These are phyloP conservation scores for Acanthochromis polyacanthus DNA, from an alignment of 2,113 vertebrate genomes.

Conservation along the genomic window DNA sequence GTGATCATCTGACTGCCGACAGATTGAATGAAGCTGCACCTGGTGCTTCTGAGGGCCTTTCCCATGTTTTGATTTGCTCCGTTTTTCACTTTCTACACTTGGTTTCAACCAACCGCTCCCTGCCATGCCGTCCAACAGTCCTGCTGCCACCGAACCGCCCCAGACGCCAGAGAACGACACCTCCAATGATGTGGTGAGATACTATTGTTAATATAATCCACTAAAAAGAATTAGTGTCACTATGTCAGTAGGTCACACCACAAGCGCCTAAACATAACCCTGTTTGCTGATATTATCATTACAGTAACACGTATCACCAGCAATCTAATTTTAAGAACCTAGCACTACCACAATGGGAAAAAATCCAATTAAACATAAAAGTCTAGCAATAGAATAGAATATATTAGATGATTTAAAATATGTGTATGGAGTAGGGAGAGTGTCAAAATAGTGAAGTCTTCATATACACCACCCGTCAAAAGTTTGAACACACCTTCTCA, in stretches of 20 bases:
- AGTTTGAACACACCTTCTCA: too few relatives aligned
- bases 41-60: conserved; percentile 63
- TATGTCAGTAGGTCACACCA: too few relatives aligned
- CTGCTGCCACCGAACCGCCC: conserved; percentile 63
- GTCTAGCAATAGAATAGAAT: too few relatives aligned
- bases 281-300: too few relatives aligned
- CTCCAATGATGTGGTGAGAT: conserved; percentile 73
- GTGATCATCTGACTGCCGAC: conserved; percentile 10
- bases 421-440: neutral
- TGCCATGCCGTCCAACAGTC: conserved; percentile 82
- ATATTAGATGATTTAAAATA: too few relatives aligned
- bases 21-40: conserved; percentile 75
- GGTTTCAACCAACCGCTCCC: conserved; percentile 52
- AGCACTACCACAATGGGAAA: neutral
- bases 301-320: too few relatives aligned
- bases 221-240: neutral
- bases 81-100: conserved; percentile 41
- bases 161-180: conserved; percentile 72
- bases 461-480: too few relatives aligned
- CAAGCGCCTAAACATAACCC: too few relatives aligned
- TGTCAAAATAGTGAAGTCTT: neutral
- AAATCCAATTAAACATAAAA: too few relatives aligned
- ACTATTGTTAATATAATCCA: too few relatives aligned
- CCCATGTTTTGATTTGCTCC: conserved; percentile 74
- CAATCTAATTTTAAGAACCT: neutral